These are phyloP conservation scores for Mesorhabditis sp. DNA, from an alignment of 2,888 invertebrate species.

Conservation along the genomic window DNA sequence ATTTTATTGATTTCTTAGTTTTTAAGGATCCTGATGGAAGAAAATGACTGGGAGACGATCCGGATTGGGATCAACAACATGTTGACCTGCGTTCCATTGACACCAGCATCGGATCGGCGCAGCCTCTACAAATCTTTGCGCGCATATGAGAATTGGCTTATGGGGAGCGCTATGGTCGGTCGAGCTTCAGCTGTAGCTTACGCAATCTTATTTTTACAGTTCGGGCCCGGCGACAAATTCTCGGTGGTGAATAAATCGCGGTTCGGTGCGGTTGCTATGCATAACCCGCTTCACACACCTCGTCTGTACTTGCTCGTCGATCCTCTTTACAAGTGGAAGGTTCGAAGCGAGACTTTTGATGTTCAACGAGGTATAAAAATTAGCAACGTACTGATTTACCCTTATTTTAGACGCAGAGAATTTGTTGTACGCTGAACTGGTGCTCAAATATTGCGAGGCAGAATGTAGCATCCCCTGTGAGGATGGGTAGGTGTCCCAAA, in stretches of 20 bases:
- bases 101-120: not conserved
- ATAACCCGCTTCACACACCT: not conserved
- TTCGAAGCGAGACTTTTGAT: no score
- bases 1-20: not conserved
- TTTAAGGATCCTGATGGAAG: not conserved
- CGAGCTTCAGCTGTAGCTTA: not conserved
- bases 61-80: not conserved
- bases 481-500: no score
- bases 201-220: not conserved
- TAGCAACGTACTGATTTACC: no score
- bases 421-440: no score
- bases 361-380: no score
- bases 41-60: not conserved
- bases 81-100: not conserved
- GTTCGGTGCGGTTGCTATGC: not conserved
- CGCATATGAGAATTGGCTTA: not conserved
- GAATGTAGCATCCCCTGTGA: no score
- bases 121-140: not conserved
- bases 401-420: no score
- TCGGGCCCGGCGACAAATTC: not conserved
- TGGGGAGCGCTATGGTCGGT: not conserved
- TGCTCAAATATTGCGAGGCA: no score
- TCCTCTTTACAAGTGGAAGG: not conserved
- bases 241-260: not conserved
- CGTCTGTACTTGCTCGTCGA: not conserved